Base-by-base conservation (phyloP, 2,113 vertebrate species). In the Phylloscopus trochiloides region DNA sequence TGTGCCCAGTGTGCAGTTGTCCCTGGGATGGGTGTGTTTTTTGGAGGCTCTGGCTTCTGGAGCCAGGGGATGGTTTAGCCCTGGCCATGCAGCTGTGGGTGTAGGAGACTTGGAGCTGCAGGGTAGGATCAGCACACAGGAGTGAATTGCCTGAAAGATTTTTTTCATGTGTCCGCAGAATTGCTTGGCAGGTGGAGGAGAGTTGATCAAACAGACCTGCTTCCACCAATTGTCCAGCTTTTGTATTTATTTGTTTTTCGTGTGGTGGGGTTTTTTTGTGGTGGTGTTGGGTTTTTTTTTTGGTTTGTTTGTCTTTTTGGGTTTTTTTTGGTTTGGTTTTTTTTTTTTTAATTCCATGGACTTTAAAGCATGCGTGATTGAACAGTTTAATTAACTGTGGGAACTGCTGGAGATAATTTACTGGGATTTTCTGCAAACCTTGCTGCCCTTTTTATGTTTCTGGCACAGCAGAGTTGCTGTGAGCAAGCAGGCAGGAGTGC, bases 201-300 rank as follows among this genome's bases (percentile, higher is more conserved):
- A 70, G 50, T 20, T 85, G 82, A 72, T 92, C 62, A 90, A 95
- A 88, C 88, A 76, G 50, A 68, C 32, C 45, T 59, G 32, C 51
- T 95, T 92, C 92, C 59, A 22, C 67, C 93, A 88, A 88, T 88
- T 81, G 81, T 95, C 86, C 75, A 50, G 54, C 58, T 90, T 85
- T 85, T 62, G 66, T 65, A 29, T 83, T 86, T 93, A 71, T 16
- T 82, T 58, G 20, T 40, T 40, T 40, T 40, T 40, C 14, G 40
- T 40, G 40, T 40, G 12, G 40, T 40, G 12, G 40, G 13, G 40
- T 40, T 40, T 40, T 40, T 40, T 40, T 40, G 38, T 34, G 38
- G 38, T 38, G 38, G 38, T 38, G 9, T 38, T 38, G 9, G 9
- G 9, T 38, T 38, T 38, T 38, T 38, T 38, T 38, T 38, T 38